These are phyloP conservation scores for Meandrusa payeni DNA, from an alignment of 2,888 invertebrate species.

Conservation along the genomic window DNA sequence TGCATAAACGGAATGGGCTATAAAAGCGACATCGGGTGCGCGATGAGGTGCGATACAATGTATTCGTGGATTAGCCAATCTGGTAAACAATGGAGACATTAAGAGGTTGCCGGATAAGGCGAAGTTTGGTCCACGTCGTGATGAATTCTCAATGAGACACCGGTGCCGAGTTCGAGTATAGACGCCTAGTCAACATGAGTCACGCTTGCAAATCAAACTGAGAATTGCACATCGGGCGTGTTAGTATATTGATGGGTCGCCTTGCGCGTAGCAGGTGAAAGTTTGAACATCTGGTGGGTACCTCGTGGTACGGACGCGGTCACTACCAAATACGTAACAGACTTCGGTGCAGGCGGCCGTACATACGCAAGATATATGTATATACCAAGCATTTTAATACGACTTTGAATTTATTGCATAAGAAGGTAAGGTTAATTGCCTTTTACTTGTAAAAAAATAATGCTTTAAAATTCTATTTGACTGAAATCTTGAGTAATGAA, in stretches of 20 bases:
- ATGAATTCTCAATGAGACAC: constrained; percentile 69
- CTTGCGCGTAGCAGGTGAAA: constrained; percentile 28
- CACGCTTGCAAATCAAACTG: constrained; percentile 50
- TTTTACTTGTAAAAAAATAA: too few species aligned
- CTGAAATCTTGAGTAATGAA: too few species aligned
- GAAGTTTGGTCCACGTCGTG: constrained; percentile 59
- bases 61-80: constrained; percentile 53
- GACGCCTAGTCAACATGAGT: constrained; percentile 54
- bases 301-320: constrained; percentile 9
- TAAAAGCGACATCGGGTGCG: constrained; percentile 7
- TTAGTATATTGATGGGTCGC: constrained; percentile 20
- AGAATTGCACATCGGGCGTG: constrained; percentile 42
- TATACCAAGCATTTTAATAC: too few species aligned
- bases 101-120: constrained; percentile 67
- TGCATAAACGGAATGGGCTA: constrained; percentile 2
- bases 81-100: constrained; percentile 74
- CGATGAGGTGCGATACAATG: constrained; percentile 28
- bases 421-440: too few species aligned
- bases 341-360: constrained; percentile 10
- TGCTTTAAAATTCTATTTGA: too few species aligned
- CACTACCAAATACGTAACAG: constrained; percentile 14
- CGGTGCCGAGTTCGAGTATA: constrained; percentile 43
- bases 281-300: constrained; percentile 29
- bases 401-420: too few species aligned
- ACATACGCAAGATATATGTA: constrained; percentile 16